Conservation (phyloP, 2,888 invertebrate species). For the Leptura quadrifasciata region DNA sequence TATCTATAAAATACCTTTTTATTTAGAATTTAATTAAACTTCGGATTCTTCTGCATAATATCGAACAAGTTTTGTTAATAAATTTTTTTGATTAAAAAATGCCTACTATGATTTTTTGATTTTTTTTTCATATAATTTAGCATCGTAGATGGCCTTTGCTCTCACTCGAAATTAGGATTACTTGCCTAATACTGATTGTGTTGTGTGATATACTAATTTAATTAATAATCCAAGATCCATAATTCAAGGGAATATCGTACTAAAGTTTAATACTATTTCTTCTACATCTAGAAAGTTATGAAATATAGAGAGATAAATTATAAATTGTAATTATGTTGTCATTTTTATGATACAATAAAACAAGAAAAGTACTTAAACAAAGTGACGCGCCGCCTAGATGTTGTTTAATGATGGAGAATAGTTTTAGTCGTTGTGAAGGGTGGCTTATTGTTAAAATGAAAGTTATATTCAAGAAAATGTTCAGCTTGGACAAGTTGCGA, state of each 20-base stretch:
- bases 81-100: too few species aligned
- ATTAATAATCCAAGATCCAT: neutral
- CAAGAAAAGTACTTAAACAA: conserved; percentile 16
- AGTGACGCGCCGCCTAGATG: neutral
- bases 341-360: conserved; percentile 28
- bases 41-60: too few species aligned
- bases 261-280: conserved; percentile 10
- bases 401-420: neutral
- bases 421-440: conserved; percentile 13
- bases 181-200: neutral
- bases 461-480: conserved; percentile 38
- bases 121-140: too few species aligned
- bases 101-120: too few species aligned
- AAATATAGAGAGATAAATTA: conserved; percentile 11
- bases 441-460: conserved; percentile 38
- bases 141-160: too few species aligned
- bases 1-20: too few species aligned
- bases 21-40: too few species aligned
- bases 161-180: neutral
- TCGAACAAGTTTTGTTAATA: too few species aligned
- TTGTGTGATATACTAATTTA: neutral
- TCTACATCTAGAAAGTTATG: neutral
- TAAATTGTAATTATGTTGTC: conserved; percentile 21
- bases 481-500: conserved; percentile 29
- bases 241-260: neutral